Conservation (phyloP, 2,888 invertebrate species). For the Archips crataeganus region DNA sequence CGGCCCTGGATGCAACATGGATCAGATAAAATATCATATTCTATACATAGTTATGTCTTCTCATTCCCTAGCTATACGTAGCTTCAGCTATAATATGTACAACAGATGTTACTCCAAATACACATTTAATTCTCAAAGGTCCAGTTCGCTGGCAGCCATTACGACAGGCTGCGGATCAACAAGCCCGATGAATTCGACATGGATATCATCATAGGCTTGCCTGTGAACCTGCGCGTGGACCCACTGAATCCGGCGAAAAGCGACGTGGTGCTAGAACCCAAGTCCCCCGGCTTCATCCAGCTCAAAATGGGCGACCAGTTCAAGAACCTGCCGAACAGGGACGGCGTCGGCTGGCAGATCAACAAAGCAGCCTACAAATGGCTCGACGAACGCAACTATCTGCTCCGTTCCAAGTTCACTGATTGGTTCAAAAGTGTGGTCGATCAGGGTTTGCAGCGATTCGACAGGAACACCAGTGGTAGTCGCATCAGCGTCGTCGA, state of each 20-base stretch:
- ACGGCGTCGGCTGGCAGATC: constrained; percentile 58
- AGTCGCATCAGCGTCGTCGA: constrained; percentile 51
- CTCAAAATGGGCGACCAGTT: constrained; percentile 71
- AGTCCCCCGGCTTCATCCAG: constrained; percentile 76
- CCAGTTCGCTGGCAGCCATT: constrained; percentile 86
- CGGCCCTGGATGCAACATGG: too few species aligned
- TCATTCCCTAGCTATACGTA: too few species aligned
- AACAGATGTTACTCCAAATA: background rate
- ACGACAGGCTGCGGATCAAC: constrained; percentile 84
- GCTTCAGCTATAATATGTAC: too few species aligned
- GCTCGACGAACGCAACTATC: constrained; percentile 70
- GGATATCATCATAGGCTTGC: constrained; percentile 83
- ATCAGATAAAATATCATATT: too few species aligned
- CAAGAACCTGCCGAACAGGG: constrained; percentile 58
- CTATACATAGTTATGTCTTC: too few species aligned
- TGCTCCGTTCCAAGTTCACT: constrained; percentile 75
- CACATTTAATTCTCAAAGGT: constrained; percentile 53
- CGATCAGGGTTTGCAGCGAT: constrained; percentile 67
- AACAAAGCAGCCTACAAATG: constrained; percentile 71
- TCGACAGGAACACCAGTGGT: constrained; percentile 43
- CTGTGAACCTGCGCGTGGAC: constrained; percentile 63
- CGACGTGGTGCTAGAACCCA: constrained; percentile 68
- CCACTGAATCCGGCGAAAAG: constrained; percentile 54
- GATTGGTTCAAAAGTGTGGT: constrained; percentile 85
- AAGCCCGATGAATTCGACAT: constrained; percentile 87